Conservation (phyloP, 2,797 vertebrate genomes). For the Fratercula arctica region DNA sequence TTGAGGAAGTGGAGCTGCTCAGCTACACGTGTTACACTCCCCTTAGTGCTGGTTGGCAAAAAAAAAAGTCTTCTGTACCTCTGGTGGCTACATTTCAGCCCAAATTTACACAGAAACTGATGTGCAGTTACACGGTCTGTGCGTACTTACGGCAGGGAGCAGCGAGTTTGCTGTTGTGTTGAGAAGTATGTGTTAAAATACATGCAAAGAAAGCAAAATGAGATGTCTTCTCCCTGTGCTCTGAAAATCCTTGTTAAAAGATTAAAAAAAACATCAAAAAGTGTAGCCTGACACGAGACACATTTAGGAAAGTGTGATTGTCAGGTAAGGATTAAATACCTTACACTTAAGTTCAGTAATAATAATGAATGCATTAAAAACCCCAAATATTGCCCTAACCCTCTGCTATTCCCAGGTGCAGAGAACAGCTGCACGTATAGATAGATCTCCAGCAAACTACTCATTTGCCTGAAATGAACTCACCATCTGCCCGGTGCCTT, state of each 20-base stretch:
- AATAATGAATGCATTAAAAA: neutral
- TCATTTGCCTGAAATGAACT: neutral
- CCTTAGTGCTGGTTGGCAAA: neutral
- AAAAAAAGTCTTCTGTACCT: neutral
- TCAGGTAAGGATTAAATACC: neutral
- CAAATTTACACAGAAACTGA: neutral
- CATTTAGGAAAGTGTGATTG: neutral
- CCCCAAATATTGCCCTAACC: accelerated
- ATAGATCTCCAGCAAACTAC: neutral
- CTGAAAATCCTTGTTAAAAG: neutral
- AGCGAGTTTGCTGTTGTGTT: neutral
- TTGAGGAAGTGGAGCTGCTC: neutral
- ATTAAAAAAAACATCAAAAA: neutral
- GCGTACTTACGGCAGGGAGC: neutral
- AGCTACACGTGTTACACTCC: accelerated
- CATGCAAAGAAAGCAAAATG: neutral
- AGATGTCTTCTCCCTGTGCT: neutral
- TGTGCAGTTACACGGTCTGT: neutral
- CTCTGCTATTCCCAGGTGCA: neutral
- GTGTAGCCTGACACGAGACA: neutral
- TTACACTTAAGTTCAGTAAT: neutral
- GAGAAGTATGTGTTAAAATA: neutral
- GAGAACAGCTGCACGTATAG: neutral
- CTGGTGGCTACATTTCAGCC: neutral
- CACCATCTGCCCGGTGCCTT: neutral